These are phyloP conservation scores for Charaxes varanes DNA, from an alignment of 1,140 invertebrate genomes.

Conservation along the genomic window DNA sequence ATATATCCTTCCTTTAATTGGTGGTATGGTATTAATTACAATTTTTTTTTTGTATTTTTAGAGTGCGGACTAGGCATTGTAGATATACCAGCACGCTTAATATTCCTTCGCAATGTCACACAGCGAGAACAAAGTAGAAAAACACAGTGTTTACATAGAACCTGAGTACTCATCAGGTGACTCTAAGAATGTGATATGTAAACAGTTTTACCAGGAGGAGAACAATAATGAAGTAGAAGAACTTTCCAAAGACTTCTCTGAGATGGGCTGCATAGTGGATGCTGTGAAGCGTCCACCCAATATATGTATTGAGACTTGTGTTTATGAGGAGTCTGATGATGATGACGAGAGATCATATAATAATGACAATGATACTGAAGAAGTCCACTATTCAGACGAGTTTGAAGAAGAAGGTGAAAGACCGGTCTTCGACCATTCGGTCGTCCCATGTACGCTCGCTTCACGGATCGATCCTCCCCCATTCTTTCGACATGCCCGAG, in stretches of 20 bases:
- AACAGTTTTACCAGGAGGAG: conserved; percentile 57
- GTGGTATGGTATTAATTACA: not conserved
- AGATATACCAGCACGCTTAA: conserved; percentile 35
- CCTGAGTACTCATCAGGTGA: conserved; percentile 51
- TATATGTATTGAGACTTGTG: conserved; percentile 56
- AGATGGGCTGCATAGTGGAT: conserved; percentile 67
- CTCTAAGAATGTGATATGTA: conserved; percentile 47
- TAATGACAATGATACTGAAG: too few species aligned
- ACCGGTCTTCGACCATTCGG: too few species aligned
- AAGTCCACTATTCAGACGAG: too few species aligned
- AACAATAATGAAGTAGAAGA: conserved; percentile 70
- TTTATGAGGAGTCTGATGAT: conserved; percentile 43
- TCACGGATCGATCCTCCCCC: too few species aligned
- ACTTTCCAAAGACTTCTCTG: conserved; percentile 54
- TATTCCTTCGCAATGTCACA: conserved; percentile 56
- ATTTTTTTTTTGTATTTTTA: conserved; percentile 26
- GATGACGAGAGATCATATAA: too few species aligned
- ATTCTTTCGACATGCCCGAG: too few species aligned
- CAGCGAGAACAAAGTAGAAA: conserved; percentile 39
- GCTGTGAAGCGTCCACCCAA: conserved; percentile 54
- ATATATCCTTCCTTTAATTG: too few species aligned
- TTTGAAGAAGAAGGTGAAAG: too few species aligned
- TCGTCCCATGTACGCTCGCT: too few species aligned
- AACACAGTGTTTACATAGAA: conserved; percentile 29
- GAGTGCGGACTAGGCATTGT: conserved; percentile 16